Conservation (phyloP, 2,113 vertebrate genomes). For the Rhadina sibilatrix region DNA sequence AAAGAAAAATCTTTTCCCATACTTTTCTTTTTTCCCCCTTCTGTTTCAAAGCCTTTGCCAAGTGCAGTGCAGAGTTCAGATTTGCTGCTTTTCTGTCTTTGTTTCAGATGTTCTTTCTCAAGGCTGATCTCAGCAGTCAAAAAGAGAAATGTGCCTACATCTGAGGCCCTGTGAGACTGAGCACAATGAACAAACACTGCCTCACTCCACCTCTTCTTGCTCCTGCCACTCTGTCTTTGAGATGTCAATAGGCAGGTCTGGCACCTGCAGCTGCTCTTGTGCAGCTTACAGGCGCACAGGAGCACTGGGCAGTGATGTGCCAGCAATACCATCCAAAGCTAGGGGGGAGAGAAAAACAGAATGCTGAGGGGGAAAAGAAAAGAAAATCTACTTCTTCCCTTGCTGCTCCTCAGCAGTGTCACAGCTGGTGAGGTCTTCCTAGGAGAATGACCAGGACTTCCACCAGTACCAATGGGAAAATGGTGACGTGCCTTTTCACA, state of each 20-base stretch:
- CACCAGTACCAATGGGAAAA: not conserved
- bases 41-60: not conserved
- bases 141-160: rapidly evolving
- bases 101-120: not conserved
- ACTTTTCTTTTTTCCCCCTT: not conserved
- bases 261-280: not conserved
- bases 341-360: not conserved
- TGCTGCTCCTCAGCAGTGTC: not conserved
- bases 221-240: not conserved
- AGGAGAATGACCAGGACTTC: not conserved
- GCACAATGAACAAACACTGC: not conserved
- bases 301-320: not conserved
- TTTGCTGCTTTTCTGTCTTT: not conserved
- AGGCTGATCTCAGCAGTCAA: not conserved
- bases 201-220: not conserved
- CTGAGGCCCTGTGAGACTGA: not conserved
- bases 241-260: not conserved
- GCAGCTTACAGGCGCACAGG: not conserved
- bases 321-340: not conserved
- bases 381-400: not conserved
- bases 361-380: not conserved
- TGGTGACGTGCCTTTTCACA: not conserved
- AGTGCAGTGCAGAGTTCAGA: not conserved
- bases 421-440: not conserved
- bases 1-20: not conserved